phyloP scores from a whole-genome alignment of 2,888 invertebrate genomes.

The Taenaris catops region DNA sequence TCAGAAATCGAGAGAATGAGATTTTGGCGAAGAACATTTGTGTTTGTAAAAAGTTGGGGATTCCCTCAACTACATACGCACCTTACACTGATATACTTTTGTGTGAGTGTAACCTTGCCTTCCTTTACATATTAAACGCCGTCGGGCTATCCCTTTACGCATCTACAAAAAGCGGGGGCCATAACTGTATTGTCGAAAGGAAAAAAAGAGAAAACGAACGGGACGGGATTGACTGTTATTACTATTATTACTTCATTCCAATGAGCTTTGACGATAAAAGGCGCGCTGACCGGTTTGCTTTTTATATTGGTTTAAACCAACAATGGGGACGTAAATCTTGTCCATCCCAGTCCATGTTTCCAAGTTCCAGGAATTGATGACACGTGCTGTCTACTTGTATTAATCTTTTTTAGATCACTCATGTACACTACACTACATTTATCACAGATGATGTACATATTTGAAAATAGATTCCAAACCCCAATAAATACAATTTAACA shows the following conservation, averaged over 20 bases:
- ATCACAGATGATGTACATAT: too few relatives aligned
- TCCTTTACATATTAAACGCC: constrained; percentile 79
- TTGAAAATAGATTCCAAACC: too few relatives aligned
- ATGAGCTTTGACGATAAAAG: constrained; percentile 70
- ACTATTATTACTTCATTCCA: constrained; percentile 73
- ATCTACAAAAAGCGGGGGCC: constrained; percentile 68
- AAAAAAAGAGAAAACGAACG: constrained; percentile 73
- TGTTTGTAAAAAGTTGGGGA: constrained; percentile 80
- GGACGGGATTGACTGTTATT: constrained; percentile 69
- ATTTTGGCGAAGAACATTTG: too few relatives aligned
- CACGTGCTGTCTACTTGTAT: constrained; percentile 43
- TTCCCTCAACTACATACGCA: constrained; percentile 75
- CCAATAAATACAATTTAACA: too few relatives aligned
- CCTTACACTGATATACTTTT: constrained; percentile 53
- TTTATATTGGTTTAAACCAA: constrained; percentile 67
- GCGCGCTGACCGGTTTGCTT: constrained; percentile 73
- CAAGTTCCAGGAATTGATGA: constrained; percentile 45
- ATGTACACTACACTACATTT: too few relatives aligned
- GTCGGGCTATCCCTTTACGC: constrained; percentile 77
- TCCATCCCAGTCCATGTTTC: constrained; percentile 64
- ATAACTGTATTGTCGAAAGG: constrained; percentile 69
- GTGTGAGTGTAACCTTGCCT: constrained; percentile 78
- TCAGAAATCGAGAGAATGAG: too few relatives aligned
- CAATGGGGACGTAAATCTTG: constrained; percentile 73
- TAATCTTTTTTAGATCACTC: too few relatives aligned